phyloP scores from a whole-genome alignment of 1,140 invertebrate species.

The Trichoplusia ni region DNA sequence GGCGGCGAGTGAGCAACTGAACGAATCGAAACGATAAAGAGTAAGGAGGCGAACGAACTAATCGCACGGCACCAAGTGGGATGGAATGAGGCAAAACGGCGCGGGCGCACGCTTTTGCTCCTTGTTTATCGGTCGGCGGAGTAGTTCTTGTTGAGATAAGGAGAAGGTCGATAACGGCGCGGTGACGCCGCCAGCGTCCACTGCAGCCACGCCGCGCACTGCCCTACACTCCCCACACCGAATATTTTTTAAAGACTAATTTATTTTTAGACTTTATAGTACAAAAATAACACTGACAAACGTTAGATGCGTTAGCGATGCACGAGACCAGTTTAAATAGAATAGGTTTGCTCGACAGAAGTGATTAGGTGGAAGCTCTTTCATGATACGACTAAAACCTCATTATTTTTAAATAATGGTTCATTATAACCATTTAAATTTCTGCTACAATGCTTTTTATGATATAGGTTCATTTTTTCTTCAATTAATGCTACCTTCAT shows the following conservation, averaged over 20 bases:
- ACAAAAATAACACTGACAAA: conserved; percentile 70
- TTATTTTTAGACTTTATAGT: conserved; percentile 70
- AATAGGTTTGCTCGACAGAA: neutral
- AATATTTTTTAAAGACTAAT: conserved; percentile 65
- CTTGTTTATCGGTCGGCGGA: conserved; percentile 69
- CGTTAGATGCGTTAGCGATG: conserved; percentile 43
- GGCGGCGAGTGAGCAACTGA: conserved; percentile 74
- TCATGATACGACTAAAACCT: neutral
- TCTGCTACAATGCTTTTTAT: neutral
- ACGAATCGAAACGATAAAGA: conserved; percentile 50
- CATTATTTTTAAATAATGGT: neutral
- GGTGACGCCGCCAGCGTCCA: conserved; percentile 42
- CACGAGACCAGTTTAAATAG: conserved; percentile 42
- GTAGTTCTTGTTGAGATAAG: conserved; percentile 72
- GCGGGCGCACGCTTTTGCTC: conserved; percentile 78
- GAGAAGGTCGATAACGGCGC: conserved; percentile 66
- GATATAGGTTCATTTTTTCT: neutral
- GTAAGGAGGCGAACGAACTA: conserved; percentile 69
- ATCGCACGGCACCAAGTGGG: conserved; percentile 61
- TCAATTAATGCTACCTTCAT: neutral
- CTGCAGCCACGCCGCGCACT: conserved; percentile 40
- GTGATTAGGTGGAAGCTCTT: too few species aligned
- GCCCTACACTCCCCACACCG: conserved; percentile 45
- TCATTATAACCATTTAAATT: conserved; percentile 7
- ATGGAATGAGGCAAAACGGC: conserved; percentile 76